phyloP scores from a whole-genome alignment of 2,113 vertebrate genomes.

The Microtus pennsylvanicus region DNA sequence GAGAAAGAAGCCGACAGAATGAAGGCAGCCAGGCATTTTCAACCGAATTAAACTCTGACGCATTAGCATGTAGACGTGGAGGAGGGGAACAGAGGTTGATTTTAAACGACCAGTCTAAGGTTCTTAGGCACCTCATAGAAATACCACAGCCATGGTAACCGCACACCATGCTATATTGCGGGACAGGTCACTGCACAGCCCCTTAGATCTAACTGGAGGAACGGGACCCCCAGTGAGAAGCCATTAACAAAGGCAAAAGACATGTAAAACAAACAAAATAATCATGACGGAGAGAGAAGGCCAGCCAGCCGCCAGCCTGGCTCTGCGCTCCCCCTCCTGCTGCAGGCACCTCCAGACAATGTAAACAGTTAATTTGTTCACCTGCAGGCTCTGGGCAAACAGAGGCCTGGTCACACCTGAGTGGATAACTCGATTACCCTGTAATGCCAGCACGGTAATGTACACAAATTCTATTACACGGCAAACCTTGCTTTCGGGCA shows the following conservation, averaged over 20 bases:
- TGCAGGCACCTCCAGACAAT: conserved; percentile 72
- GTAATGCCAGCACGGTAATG: conserved; percentile 89
- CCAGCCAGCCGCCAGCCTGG: conserved; percentile 74
- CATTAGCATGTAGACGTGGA: conserved; percentile 6
- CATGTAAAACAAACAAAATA: conserved; percentile 79
- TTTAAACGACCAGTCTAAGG: neutral
- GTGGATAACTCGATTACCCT: conserved; percentile 92
- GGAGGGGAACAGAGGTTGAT: neutral
- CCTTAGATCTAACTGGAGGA: conserved; percentile 66
- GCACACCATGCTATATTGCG: conserved; percentile 14
- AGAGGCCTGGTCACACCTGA: conserved; percentile 89
- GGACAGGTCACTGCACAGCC: conserved; percentile 66
- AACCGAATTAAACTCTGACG: neutral
- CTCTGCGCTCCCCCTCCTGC: conserved; percentile 57
- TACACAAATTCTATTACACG: conserved; percentile 89
- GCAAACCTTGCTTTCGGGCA: conserved; percentile 84
- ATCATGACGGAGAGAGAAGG: conserved; percentile 68
- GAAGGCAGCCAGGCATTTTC: neutral
- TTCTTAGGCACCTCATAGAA: conserved; percentile 61
- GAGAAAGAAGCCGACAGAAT: conserved; percentile 15
- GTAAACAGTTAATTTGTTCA: conserved; percentile 86
- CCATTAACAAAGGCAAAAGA: conserved; percentile 82
- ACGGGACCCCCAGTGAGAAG: conserved; percentile 77
- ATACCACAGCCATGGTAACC: conserved; percentile 41
- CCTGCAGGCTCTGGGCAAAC: conserved; percentile 89